Evolutionary conservation across 2,888 invertebrate species (phyloP), one percentile per base, ranked within the genome.

Genomic region (Lasioglossum oenotherae): DNA sequence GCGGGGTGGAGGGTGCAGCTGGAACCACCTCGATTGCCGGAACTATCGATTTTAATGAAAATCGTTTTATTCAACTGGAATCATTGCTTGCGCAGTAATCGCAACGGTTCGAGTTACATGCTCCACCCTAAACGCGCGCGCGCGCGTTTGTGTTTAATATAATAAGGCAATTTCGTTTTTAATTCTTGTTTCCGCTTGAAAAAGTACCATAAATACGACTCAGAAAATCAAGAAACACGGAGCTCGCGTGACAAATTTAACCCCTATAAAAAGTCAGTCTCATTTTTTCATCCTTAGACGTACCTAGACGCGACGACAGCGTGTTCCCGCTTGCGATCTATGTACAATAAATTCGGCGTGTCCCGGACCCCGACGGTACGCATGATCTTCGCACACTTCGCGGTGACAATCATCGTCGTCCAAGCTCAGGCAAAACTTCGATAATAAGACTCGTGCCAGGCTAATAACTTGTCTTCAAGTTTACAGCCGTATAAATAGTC

Each of bases 251-350:
- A 88, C 64, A 87, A 90, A 87, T 91, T 90, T 91, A 81, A 89
- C 87, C 67, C 78, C 87, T 93, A 92, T 93, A 93, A 93, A 93
- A 93, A 93, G 91, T 94, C 94, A 94, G 94, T 94, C 94, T 94
- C 94, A 92, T 93, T 90, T 90, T 71, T 71, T 41, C 69, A 69
- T 93, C 90, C 91, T 92, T 92, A 89, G 91, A 86, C 83, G 77
- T 87, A 84, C 87, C 87, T 64, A 64, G 64, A 64, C 64, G 85
- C 86, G 82, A 84, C 82, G 73, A 81, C 85, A 69, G 74, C 84
- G 46, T 85, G 84, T 85, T 77, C 73, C 75, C 81, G 44, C 76
- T 41, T 80, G 69, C 53, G 69, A 86, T 83, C 85, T 89, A 88
- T 85, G 46, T 88, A 85, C 88, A 86, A 77, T 35, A 72, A 64